These are phyloP conservation scores for Erythrocercus mccallii DNA, from an alignment of 2,113 vertebrate genomes.

Conservation along the genomic window DNA sequence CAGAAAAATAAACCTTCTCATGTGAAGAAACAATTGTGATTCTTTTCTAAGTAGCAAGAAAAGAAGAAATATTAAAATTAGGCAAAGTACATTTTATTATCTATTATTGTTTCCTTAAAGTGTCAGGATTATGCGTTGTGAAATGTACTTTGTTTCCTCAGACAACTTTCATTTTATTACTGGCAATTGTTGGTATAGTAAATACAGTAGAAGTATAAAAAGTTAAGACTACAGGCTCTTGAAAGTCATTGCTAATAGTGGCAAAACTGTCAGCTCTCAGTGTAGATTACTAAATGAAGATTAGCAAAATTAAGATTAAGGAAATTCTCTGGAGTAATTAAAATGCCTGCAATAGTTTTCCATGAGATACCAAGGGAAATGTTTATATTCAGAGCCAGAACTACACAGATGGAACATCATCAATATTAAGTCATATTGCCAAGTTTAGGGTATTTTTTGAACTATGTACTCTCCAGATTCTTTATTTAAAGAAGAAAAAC, in stretches of 20 bases:
- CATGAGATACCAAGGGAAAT: background rate
- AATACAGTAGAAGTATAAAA: background rate
- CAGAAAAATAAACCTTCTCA: background rate
- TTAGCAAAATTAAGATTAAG: background rate
- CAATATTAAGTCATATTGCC: background rate
- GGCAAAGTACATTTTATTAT: background rate
- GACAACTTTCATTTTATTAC: background rate
- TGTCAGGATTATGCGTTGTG: background rate
- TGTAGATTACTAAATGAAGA: background rate
- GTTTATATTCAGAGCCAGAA: background rate
- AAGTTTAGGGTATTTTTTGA: background rate
- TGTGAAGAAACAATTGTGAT: background rate
- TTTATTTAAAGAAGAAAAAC: background rate
- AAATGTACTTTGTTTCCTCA: background rate
- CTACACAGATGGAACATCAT: background rate
- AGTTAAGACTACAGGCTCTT: background rate
- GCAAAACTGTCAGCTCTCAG: background rate
- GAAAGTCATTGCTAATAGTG: background rate
- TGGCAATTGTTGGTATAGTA: background rate
- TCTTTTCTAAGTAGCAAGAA: background rate
- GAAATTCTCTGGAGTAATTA: background rate
- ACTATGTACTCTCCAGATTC: background rate
- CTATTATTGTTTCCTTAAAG: background rate
- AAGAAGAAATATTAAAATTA: background rate
- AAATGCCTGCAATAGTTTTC: conserved; percentile 5